These are phyloP conservation scores for Apotomis betuletana DNA, from an alignment of 2,888 invertebrate species.

Conservation along the genomic window DNA sequence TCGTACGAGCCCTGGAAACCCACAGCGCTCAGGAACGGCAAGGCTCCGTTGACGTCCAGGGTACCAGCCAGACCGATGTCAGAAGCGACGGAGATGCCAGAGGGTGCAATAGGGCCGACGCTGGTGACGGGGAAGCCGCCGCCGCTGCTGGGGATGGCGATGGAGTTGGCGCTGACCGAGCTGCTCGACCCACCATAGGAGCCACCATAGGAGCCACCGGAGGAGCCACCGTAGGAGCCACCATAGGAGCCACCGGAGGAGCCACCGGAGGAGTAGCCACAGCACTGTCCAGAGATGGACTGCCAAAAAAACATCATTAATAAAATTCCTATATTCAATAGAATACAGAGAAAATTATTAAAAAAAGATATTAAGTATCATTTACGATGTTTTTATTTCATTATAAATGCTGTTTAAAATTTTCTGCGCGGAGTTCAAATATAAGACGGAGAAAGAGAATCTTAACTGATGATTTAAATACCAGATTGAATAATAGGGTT, in stretches of 20 bases:
- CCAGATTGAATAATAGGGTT: too few relatives aligned
- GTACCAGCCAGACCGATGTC: conserved; percentile 47
- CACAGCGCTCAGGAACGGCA: conserved; percentile 54
- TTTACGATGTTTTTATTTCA: too few relatives aligned
- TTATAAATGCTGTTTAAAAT: too few relatives aligned
- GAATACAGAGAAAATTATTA: too few relatives aligned
- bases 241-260: conserved; percentile 43
- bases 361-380: too few relatives aligned
- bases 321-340: too few relatives aligned
- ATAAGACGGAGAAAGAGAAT: too few relatives aligned
- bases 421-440: too few relatives aligned
- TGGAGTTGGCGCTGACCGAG: conserved; percentile 13
- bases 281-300: too few relatives aligned
- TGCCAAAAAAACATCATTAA: too few relatives aligned
- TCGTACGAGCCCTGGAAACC: conserved; percentile 58
- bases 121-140: conserved; percentile 42
- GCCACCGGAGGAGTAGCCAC: conserved; percentile 32
- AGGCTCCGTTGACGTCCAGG: conserved; percentile 49
- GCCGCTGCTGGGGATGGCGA: conserved; percentile 43
- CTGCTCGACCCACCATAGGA: not conserved
- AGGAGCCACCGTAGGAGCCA: not conserved
- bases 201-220: not conserved
- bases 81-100: not conserved
- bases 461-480: too few relatives aligned
- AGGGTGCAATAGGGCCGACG: conserved; percentile 50